Conservation (phyloP, 2,888 invertebrate genomes). For the Thereva nobilitata region DNA sequence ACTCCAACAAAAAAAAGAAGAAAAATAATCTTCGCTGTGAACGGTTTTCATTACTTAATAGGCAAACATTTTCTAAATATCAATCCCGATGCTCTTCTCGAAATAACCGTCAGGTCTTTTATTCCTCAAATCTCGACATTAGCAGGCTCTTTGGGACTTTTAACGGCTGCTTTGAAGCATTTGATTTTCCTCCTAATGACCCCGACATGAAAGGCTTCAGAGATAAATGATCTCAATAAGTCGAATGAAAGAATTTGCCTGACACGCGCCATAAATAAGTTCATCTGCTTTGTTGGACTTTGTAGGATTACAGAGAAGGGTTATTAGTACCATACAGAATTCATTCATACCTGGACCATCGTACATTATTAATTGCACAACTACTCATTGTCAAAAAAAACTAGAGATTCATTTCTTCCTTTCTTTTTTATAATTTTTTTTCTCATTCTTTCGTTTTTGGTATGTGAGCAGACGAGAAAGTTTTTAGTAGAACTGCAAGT, state of each 20-base stretch:
- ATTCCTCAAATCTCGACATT: conserved; percentile 22
- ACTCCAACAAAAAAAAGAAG: neutral
- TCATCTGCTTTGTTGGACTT: conserved; percentile 41
- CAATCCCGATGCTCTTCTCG: conserved; percentile 6
- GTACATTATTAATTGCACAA: conserved; percentile 27
- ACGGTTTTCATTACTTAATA: conserved; percentile 19
- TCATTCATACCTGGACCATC: conserved; percentile 7
- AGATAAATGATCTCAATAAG: conserved; percentile 43
- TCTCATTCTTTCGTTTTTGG: too few relatives aligned
- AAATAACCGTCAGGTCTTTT: conserved; percentile 31
- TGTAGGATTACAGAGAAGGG: conserved; percentile 39
- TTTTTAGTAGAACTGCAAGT: too few relatives aligned
- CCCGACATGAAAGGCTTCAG: conserved; percentile 35
- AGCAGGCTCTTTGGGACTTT: conserved; percentile 29
- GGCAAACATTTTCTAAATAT: conserved; percentile 21
- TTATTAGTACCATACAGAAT: conserved; percentile 38
- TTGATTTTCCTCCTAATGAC: conserved; percentile 39
- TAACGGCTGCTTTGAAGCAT: conserved; percentile 31
- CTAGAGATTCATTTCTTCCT: conserved; percentile 2
- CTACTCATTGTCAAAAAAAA: neutral
- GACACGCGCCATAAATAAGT: conserved; percentile 53
- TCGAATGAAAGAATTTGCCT: conserved; percentile 43
- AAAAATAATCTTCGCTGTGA: too few relatives aligned
- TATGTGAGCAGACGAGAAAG: too few relatives aligned
- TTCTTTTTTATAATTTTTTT: neutral